Evolutionary conservation across 2,888 invertebrate species (phyloP).

Genomic region (Drosophila incognita): DNA sequence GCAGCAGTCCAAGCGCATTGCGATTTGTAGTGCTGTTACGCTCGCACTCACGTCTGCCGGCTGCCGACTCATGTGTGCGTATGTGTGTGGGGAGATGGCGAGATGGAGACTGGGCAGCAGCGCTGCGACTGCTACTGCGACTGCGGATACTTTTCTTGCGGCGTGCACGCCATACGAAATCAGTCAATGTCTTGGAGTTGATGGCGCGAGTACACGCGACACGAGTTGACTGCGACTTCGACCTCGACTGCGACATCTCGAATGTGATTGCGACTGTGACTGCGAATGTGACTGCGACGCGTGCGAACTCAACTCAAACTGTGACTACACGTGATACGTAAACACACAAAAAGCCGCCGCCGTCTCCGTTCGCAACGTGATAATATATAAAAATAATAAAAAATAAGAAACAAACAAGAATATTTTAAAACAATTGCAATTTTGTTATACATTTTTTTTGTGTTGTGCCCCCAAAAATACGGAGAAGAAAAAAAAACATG

Average conservation of each 20-base stretch:
- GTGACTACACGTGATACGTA: slow-evolving; percentile 45
- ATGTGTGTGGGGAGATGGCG: slow-evolving; percentile 30
- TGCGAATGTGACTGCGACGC: slow-evolving; percentile 37
- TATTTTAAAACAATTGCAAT: slow-evolving; percentile 31
- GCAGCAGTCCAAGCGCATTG: slow-evolving; percentile 18
- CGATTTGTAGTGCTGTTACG: slow-evolving; percentile 38
- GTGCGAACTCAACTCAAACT: slow-evolving; percentile 23
- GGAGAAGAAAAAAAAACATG: neutral
- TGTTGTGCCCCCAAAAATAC: neutral
- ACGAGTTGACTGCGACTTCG: slow-evolving; percentile 68
- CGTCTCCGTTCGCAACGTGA: slow-evolving; percentile 16
- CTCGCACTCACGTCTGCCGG: slow-evolving; percentile 42
- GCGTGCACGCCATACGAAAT: slow-evolving; percentile 78
- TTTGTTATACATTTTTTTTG: slow-evolving; percentile 45
- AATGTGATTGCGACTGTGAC: slow-evolving; percentile 20
- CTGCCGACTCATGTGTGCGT: slow-evolving; percentile 2
- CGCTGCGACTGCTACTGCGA: slow-evolving; percentile 27
- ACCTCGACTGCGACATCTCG: slow-evolving; percentile 22
- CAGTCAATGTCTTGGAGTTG: slow-evolving; percentile 83
- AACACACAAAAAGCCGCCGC: slow-evolving; percentile 19
- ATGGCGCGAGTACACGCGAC: slow-evolving; percentile 82
- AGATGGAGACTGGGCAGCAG: slow-evolving; percentile 58
- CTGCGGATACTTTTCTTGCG: slow-evolving; percentile 80
- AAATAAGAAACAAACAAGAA: neutral
- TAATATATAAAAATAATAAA: neutral